Evolutionary conservation across 2,888 invertebrate genomes (phyloP).

Genomic region (Acanthopleura granulata): DNA sequence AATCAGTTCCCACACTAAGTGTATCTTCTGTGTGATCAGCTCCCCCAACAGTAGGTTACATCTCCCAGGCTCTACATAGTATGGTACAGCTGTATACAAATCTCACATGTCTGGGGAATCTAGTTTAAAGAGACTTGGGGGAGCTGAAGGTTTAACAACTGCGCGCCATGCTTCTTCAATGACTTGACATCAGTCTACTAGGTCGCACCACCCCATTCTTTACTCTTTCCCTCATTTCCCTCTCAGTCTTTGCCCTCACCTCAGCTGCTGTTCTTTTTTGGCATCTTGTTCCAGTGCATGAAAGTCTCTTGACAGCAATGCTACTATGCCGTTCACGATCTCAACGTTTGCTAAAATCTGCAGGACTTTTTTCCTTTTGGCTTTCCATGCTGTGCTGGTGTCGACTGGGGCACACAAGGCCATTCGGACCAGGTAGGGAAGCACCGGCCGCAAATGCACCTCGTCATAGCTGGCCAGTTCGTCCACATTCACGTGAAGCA

Average conservation of each 20-base stretch:
- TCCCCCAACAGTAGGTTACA: too few species aligned
- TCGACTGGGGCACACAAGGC: constrained; percentile 90
- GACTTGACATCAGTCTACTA: too few species aligned
- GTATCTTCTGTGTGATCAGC: too few species aligned
- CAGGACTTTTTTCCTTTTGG: constrained; percentile 87
- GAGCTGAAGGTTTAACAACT: too few species aligned
- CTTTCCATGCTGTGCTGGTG: constrained; percentile 85
- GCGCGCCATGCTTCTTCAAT: too few species aligned
- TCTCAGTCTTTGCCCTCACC: constrained; percentile 75
- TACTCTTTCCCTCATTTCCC: too few species aligned
- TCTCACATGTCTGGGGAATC: too few species aligned
- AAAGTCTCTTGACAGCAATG: constrained; percentile 93
- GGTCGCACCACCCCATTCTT: too few species aligned
- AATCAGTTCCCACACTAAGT: too few species aligned
- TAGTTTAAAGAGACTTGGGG: too few species aligned
- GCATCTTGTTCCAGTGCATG: constrained; percentile 92
- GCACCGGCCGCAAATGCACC: constrained; percentile 87
- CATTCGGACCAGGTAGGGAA: constrained; percentile 93
- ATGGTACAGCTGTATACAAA: too few species aligned
- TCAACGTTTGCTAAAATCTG: constrained; percentile 93
- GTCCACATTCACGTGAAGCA: constrained; percentile 76
- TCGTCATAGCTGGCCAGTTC: constrained; percentile 81
- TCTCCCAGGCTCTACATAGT: too few species aligned
- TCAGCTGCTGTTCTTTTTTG: constrained; percentile 89
- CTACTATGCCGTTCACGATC: constrained; percentile 93